These are phyloP conservation scores for Nothoprocta pentlandii DNA, from an alignment of 2,113 vertebrate genomes.

Conservation along the genomic window DNA sequence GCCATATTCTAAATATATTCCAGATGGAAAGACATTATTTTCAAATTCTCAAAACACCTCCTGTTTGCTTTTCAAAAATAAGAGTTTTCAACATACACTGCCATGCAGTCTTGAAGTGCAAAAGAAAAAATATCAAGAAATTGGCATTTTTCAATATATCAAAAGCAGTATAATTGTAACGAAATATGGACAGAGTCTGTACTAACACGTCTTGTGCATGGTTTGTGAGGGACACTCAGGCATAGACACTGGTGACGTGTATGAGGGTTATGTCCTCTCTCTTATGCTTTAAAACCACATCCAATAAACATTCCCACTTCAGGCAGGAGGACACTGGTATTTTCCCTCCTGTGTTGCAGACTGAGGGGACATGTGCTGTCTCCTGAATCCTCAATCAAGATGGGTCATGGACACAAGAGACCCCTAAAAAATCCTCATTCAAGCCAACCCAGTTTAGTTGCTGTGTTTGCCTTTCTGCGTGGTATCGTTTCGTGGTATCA, in stretches of 20 bases:
- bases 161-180: neutral
- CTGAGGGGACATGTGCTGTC: neutral
- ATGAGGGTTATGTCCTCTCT: neutral
- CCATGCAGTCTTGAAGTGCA: neutral
- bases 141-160: neutral
- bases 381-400: neutral
- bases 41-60: neutral
- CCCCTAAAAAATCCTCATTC: neutral
- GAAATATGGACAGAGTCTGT: neutral
- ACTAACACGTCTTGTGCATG: neutral
- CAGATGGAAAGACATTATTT: neutral
- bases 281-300: neutral
- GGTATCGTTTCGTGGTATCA: neutral
- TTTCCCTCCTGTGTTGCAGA: neutral
- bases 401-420: neutral
- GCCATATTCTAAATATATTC: neutral
- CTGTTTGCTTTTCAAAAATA: neutral
- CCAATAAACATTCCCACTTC: neutral
- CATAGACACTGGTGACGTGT: accelerated
- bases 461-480: neutral
- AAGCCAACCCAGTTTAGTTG: accelerated
- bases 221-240: neutral
- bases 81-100: neutral
- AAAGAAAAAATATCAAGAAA: neutral
- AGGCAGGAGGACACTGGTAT: neutral